phyloP scores from a whole-genome alignment of 2,888 invertebrate species.

The Nymphalis urticae region DNA sequence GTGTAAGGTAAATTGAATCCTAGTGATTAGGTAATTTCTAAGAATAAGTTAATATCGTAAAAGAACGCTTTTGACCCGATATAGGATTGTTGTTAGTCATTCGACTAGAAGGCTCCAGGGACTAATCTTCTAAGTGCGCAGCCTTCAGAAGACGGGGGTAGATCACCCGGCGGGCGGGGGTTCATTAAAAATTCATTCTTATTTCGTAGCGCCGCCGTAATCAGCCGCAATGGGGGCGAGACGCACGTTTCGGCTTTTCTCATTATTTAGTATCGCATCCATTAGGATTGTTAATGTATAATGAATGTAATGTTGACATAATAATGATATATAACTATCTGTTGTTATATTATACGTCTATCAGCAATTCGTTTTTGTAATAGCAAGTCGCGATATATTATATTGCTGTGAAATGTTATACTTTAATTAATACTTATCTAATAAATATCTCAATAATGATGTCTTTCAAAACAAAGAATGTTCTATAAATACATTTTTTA shows the following conservation, averaged over 20 bases:
- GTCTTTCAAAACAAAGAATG: slow-evolving; percentile 10
- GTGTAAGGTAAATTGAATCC: not conserved
- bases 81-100: slow-evolving; percentile 61
- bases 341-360: not conserved
- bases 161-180: slow-evolving; percentile 49
- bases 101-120: slow-evolving; percentile 67
- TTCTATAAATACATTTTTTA: slow-evolving; percentile 50
- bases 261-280: slow-evolving; percentile 57
- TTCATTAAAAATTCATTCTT: slow-evolving; percentile 82
- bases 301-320: slow-evolving; percentile 24
- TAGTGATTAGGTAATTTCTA: slow-evolving; percentile 17
- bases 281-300: slow-evolving; percentile 35
- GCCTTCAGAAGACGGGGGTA: slow-evolving; percentile 52
- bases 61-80: slow-evolving; percentile 43
- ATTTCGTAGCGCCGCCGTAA: slow-evolving; percentile 73
- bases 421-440: not conserved
- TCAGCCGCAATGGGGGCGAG: slow-evolving; percentile 67
- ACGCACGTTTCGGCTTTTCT: slow-evolving; percentile 57
- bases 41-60: slow-evolving; percentile 38
- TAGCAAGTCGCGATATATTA: not conserved
- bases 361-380: too few relatives aligned
- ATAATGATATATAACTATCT: not conserved
- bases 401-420: not conserved
- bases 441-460: slow-evolving; percentile 1
- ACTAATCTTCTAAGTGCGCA: slow-evolving; percentile 81